Conservation (phyloP, 1,140 invertebrate species). For the Drosophila mayri region DNA sequence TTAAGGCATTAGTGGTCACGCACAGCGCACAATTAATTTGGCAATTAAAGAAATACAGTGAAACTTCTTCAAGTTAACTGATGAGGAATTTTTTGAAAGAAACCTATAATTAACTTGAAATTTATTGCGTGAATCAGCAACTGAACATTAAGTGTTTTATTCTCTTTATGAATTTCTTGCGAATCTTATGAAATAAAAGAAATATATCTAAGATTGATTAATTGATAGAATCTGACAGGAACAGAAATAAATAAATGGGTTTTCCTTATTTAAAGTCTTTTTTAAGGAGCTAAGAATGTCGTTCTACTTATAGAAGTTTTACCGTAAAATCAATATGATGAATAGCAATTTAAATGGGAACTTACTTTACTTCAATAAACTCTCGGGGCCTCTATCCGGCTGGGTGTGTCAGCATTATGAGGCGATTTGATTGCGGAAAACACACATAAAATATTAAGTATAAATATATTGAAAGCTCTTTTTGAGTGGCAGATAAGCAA, state of each 20-base stretch:
- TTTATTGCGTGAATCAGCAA: background rate
- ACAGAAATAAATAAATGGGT: too few species aligned
- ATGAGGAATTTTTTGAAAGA: background rate
- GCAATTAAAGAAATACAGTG: constrained; percentile 31
- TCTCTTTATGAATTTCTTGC: background rate
- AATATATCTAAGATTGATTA: background rate
- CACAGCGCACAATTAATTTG: constrained; percentile 33
- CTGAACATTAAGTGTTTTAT: background rate
- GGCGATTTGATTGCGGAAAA: constrained; percentile 44
- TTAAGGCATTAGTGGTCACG: constrained; percentile 26
- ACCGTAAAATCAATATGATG: constrained; percentile 21
- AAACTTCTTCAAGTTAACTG: background rate
- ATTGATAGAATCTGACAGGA: too few species aligned
- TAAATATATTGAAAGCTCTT: constrained; percentile 39
- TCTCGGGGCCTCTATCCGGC: constrained; percentile 27
- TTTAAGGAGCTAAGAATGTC: background rate
- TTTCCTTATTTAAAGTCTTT: background rate
- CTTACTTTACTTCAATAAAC: constrained; percentile 17
- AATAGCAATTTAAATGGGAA: constrained; percentile 29
- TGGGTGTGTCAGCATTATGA: constrained; percentile 52
- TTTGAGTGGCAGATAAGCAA: constrained; percentile 58
- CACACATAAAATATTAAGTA: constrained; percentile 37
- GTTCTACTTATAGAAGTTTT: constrained; percentile 5
- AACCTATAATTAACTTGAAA: background rate
- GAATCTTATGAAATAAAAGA: background rate